Evolutionary conservation across 2,888 invertebrate genomes (phyloP), one percentile per base, ranked within the genome.

Genomic region (Spilosoma lubricipeda): DNA sequence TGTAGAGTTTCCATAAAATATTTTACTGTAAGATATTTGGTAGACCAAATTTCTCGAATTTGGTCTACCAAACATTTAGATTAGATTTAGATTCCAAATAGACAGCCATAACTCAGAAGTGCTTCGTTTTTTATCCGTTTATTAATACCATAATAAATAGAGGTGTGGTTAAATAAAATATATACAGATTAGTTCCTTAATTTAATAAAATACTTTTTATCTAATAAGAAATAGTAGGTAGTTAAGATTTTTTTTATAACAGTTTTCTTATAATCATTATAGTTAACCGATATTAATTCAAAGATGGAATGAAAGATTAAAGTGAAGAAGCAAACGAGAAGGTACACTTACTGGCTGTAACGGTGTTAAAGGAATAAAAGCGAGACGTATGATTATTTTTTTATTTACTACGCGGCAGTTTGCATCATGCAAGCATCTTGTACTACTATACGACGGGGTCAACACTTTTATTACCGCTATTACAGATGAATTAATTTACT

Each of bases 241-340:
- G 70, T 67, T 72, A 74, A 74, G 80, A 73, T 79, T 68, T 81
- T 77, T 67, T 69, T 65, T 72, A 63, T 77, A 81, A 79, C 80
- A 82, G 77, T 79, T 83, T 86, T 82, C 77, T 77, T 74, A 77
- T 66, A 80, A 81, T 84, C 81, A 86, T 86, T 83, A 84, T 69
- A 73, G 73, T 78, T 78, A 79, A 78, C 72, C 80, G 83, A 80
- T 80, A 83, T 84, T 85, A 84, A 84, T 85, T 85, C 75, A 81
- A 87, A 84, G 81, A 77, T 77, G 77, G 78, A 72, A 73, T 72
- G 78, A 77, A 78, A 69, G 70, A 67, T 74, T 72, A 79, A 68
- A 33, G 33, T 39, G n/a, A n/a, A 52, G 63, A 74, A 59, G 23
- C 18, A 59, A 59, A 66, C 36, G 8, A 56, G 73, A 66, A 77